Conservation (phyloP, 1,140 invertebrate genomes). For the Ditylenchus dipsaci region DNA sequence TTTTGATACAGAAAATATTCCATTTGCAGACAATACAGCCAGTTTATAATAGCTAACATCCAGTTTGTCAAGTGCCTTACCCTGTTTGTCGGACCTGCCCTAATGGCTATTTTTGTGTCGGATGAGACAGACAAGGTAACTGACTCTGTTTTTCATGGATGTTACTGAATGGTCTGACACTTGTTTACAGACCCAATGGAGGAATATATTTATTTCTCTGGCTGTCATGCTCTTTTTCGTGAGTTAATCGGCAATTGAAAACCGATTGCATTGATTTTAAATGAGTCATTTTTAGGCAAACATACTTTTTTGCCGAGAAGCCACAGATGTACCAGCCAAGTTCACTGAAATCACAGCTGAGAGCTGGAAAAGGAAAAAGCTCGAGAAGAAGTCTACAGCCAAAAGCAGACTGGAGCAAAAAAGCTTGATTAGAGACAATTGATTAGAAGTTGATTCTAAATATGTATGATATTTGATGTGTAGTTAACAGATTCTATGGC, state of each 20-base stretch:
- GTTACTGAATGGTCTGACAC: no score
- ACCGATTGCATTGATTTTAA: not conserved
- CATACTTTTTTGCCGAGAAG: slow-evolving; percentile 28
- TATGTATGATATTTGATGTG: no score
- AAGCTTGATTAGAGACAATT: no score
- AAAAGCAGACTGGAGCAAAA: no score
- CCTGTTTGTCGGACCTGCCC: slow-evolving; percentile 35
- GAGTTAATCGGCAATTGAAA: not conserved
- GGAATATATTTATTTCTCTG: slow-evolving; percentile 33
- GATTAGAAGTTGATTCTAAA: no score
- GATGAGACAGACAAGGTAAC: slow-evolving; percentile 25
- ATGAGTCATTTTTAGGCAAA: slow-evolving; percentile 21
- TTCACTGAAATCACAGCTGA: slow-evolving; percentile 25
- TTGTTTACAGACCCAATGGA: slow-evolving; percentile 23
- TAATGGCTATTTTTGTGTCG: slow-evolving; percentile 37
- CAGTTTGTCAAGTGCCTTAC: slow-evolving; percentile 44
- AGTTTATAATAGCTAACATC: slow-evolving; percentile 36
- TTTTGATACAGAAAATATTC: not conserved
- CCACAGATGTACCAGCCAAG: slow-evolving; percentile 27
- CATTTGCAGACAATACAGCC: slow-evolving; percentile 38
- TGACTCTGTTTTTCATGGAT: no score
- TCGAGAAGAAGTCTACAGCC: no score
- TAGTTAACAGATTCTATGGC: no score
- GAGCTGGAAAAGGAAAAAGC: not conserved
- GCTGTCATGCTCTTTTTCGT: slow-evolving; percentile 23